phyloP scores from a whole-genome alignment of 1,140 invertebrate genomes.

The Nautilus pompilius region DNA sequence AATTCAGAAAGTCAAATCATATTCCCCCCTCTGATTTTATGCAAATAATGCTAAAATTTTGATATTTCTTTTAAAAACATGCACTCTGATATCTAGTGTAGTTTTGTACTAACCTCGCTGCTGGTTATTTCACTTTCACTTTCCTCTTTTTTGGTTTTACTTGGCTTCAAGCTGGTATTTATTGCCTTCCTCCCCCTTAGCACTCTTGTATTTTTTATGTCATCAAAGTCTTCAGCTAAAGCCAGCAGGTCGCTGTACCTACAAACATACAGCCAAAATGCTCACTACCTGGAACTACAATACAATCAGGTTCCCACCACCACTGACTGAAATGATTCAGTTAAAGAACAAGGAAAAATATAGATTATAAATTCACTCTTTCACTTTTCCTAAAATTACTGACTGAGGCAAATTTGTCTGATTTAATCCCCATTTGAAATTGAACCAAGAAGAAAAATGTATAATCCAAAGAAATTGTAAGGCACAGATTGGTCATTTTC shows the following conservation, averaged over 20 bases:
- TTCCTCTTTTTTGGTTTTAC: slow-evolving; percentile 52
- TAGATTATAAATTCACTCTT: too few species aligned
- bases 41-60: background rate
- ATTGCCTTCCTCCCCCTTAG: slow-evolving; percentile 41
- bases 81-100: background rate
- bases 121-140: slow-evolving; percentile 72
- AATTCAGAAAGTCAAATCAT: background rate
- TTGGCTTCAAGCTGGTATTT: slow-evolving; percentile 49
- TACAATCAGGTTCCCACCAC: too few species aligned
- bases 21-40: background rate
- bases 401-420: too few species aligned
- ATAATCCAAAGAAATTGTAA: too few species aligned
- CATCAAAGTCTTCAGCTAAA: slow-evolving; percentile 80
- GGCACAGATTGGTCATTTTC: too few species aligned
- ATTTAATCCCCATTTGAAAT: too few species aligned
- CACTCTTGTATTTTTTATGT: slow-evolving; percentile 57
- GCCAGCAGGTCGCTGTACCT: slow-evolving; percentile 85
- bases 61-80: slow-evolving; percentile 18
- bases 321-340: too few species aligned
- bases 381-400: too few species aligned
- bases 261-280: slow-evolving; percentile 14
- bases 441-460: too few species aligned
- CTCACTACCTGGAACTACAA: too few species aligned
- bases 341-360: too few species aligned
- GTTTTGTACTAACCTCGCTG: slow-evolving; percentile 66